A percentile compares a stretch with the other conserved stretches of the same genome.
Conservation (phyloP, 2,888 invertebrate species). For the Rhaphigaster nebulosa region DNA sequence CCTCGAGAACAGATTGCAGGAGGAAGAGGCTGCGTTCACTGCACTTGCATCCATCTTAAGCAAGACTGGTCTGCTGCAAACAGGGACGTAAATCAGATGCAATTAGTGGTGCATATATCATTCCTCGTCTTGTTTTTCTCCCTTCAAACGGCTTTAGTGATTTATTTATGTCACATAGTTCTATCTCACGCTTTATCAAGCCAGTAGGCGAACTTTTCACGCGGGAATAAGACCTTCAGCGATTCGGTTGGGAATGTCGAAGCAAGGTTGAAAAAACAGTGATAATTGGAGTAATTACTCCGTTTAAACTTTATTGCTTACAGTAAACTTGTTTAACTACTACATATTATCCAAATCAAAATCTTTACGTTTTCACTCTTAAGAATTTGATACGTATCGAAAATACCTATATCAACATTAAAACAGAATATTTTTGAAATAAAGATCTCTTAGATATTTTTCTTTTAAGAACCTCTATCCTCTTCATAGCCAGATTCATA, state of each 20-base stretch:
- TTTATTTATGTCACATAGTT: constrained; percentile 36
- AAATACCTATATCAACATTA: too few species aligned
- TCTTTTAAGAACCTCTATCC: too few species aligned
- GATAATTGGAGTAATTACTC: too few species aligned
- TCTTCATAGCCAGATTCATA: too few species aligned
- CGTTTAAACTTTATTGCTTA: too few species aligned
- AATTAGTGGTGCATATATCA: constrained; percentile 45
- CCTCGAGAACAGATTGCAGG: constrained; percentile 6
- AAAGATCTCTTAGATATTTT: too few species aligned
- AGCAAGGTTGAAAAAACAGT: background rate
- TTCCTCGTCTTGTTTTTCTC: constrained; percentile 35
- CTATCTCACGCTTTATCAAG: constrained; percentile 17
- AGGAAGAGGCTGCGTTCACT: constrained; percentile 5
- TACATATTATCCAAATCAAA: too few species aligned
- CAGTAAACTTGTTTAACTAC: too few species aligned
- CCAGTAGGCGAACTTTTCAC: background rate
- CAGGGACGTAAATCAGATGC: constrained; percentile 44
- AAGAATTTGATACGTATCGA: too few species aligned
- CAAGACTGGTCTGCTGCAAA: constrained; percentile 22
- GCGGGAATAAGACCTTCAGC: background rate
- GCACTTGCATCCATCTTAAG: constrained; percentile 49
- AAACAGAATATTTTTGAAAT: too few species aligned
- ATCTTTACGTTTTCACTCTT: too few species aligned
- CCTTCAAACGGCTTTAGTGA: constrained; percentile 26
- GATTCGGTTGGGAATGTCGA: background rate